Evolutionary conservation across 1,140 invertebrate species (phyloP).

Genomic region (Drosophila nigromelanica): DNA sequence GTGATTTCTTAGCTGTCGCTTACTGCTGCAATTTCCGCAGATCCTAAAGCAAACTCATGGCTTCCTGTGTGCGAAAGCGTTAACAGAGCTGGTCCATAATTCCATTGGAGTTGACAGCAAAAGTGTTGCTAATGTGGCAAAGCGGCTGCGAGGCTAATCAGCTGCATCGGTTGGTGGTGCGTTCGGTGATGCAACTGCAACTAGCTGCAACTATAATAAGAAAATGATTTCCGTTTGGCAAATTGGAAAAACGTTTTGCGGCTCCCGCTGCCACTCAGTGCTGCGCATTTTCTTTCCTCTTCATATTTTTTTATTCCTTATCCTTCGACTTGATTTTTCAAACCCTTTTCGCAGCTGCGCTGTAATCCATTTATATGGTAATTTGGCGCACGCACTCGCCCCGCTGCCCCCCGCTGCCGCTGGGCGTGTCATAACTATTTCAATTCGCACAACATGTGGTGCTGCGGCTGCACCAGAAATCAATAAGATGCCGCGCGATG

Average conservation of each 20-base stretch:
- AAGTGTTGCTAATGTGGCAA: constrained; percentile 74
- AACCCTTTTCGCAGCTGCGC: constrained; percentile 28
- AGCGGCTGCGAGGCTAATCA: constrained; percentile 66
- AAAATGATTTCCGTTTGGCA: constrained; percentile 82
- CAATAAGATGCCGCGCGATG: constrained; percentile 29
- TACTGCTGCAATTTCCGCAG: constrained; percentile 44
- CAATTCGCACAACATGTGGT: constrained; percentile 72
- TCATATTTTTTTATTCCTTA: background rate
- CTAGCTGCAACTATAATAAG: constrained; percentile 76
- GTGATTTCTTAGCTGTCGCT: constrained; percentile 37
- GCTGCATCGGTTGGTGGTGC: constrained; percentile 10
- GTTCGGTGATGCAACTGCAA: constrained; percentile 27
- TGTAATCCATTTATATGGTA: constrained; percentile 81
- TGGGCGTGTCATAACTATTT: constrained; percentile 74
- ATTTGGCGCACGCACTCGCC: constrained; percentile 59
- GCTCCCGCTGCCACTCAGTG: constrained; percentile 41
- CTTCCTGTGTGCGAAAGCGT: constrained; percentile 15
- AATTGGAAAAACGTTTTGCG: constrained; percentile 79
- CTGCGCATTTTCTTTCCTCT: constrained; percentile 9
- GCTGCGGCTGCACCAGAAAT: constrained; percentile 36
- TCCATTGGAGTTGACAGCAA: constrained; percentile 69
- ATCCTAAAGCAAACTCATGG: constrained; percentile 34
- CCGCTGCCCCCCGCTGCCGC: constrained; percentile 32
- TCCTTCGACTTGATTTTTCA: constrained; percentile 30
- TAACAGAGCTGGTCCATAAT: constrained; percentile 51